Evolutionary conservation across 2,113 vertebrate species (phyloP).

Genomic region (Larimichthys polyactis): DNA sequence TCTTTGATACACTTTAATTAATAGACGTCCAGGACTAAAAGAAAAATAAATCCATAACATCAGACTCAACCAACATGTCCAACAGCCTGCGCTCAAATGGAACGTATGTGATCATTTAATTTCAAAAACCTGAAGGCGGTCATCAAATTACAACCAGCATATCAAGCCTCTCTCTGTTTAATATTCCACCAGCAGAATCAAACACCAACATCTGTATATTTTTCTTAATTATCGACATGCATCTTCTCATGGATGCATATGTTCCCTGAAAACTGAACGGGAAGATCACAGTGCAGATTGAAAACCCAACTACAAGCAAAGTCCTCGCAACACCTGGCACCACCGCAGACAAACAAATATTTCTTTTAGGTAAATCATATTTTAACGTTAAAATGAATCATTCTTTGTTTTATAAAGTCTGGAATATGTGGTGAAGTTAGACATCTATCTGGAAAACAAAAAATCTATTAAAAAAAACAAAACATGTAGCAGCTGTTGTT

Average conservation of each 20-base stretch:
- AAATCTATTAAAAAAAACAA: not conserved
- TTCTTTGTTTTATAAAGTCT: slow-evolving; percentile 24
- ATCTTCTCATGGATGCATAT: slow-evolving; percentile 44
- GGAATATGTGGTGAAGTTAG: slow-evolving; percentile 10
- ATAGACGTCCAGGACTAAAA: slow-evolving; percentile 32
- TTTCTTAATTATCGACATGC: slow-evolving; percentile 51
- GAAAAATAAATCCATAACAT: slow-evolving; percentile 44
- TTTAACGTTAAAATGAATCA: slow-evolving; percentile 27
- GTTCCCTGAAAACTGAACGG: slow-evolving; percentile 24
- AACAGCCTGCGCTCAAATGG: slow-evolving; percentile 39
- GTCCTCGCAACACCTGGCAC: slow-evolving; percentile 54
- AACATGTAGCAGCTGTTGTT: slow-evolving; percentile 61
- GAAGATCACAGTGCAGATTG: slow-evolving; percentile 30
- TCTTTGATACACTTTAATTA: slow-evolving; percentile 65
- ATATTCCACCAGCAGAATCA: slow-evolving; percentile 46
- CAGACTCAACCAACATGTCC: slow-evolving; percentile 17
- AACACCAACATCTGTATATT: slow-evolving; percentile 66
- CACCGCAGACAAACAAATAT: not conserved
- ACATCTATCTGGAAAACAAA: slow-evolving; percentile 14
- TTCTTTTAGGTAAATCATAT: slow-evolving; percentile 24
- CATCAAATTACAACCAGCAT: slow-evolving; percentile 46
- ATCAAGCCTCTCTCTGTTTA: slow-evolving; percentile 44
- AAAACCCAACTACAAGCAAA: slow-evolving; percentile 20
- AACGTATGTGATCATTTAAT: slow-evolving; percentile 24
- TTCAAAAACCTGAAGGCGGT: slow-evolving; percentile 36